Evolutionary conservation across 2,797 vertebrate species (phyloP).

Genomic region (Cossypha heuglini): DNA sequence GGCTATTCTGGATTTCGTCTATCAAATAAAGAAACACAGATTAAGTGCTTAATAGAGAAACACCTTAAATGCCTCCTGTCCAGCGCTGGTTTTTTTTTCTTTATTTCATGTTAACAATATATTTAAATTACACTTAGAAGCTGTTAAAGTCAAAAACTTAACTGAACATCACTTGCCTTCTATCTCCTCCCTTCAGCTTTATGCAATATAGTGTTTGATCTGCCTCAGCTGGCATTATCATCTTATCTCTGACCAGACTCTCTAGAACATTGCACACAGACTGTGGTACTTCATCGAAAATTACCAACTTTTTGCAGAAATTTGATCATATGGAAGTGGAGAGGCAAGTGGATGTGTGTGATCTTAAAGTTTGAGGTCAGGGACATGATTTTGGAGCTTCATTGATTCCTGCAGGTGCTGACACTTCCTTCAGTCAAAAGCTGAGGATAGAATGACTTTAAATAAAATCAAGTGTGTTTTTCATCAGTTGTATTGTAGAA

Average conservation of each 20-base stretch:
- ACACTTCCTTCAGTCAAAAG: background rate
- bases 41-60: background rate
- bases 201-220: background rate
- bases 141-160: background rate
- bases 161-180: background rate
- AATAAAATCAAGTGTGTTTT: background rate
- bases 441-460: background rate
- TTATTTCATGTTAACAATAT: background rate
- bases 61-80: background rate
- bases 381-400: background rate
- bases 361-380: background rate
- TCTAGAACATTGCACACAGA: background rate
- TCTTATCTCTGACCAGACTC: background rate
- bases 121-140: background rate
- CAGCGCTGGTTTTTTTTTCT: background rate
- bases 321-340: background rate
- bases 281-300: background rate
- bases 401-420: background rate
- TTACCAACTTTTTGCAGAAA: background rate
- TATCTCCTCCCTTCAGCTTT: background rate
- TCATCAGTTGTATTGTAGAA: background rate
- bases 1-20: background rate
- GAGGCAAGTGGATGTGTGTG: background rate
- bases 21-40: background rate
- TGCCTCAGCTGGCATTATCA: background rate